A percentile compares a stretch with the other conserved stretches of the same genome.
phyloP scores from a whole-genome alignment of 2,888 invertebrate species.

The Nasonovia ribisnigri region DNA sequence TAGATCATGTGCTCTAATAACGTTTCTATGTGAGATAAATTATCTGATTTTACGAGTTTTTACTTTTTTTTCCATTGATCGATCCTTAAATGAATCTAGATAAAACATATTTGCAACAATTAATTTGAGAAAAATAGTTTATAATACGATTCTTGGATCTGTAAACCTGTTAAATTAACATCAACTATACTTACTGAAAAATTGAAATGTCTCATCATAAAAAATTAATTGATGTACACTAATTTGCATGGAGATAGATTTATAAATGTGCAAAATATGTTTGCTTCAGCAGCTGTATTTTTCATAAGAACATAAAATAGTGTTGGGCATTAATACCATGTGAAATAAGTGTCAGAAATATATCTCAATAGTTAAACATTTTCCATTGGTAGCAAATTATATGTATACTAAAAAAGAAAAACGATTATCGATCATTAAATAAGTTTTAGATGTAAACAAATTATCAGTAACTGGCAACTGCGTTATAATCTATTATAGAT shows the following conservation, averaged over 20 bases:
- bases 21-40: background rate
- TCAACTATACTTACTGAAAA: background rate
- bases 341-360: background rate
- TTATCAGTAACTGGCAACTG: background rate
- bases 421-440: background rate
- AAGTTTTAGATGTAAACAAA: background rate
- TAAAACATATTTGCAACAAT: background rate
- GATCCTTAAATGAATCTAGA: background rate
- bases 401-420: background rate
- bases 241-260: background rate
- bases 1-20: background rate
- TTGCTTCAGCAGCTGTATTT: background rate
- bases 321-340: background rate
- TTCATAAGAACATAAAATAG: background rate
- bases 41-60: background rate
- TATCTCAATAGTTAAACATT: background rate
- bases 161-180: background rate
- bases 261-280: background rate
- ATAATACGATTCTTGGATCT: background rate
- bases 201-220: background rate
- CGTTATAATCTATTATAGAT: background rate
- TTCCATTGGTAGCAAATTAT: background rate
- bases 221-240: background rate
- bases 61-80: background rate
- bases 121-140: background rate